Evolutionary conservation across 1,140 invertebrate species (phyloP), one percentile per base, ranked within the genome.

Genomic region (Drosophila teissieri): DNA sequence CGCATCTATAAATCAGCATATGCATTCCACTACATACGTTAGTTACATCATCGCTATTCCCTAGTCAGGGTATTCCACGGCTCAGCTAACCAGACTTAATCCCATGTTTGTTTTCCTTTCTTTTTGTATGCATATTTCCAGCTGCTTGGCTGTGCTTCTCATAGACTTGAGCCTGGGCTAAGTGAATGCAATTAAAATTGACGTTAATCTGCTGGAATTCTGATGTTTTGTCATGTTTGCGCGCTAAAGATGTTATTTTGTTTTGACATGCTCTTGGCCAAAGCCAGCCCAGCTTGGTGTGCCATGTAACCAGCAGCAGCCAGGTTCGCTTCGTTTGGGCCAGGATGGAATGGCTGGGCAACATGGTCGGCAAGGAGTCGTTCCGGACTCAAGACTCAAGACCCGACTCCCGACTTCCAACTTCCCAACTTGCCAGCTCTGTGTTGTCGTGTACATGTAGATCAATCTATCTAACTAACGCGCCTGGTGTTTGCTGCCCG

Each of bases 181-280:
- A 89, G 84, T 89, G 84, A 89, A 89, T 89, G 84, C 84, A 89
- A 89, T 89, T 89, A 89, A 89, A 89, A 89, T 89, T 89, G 84
- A 89, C 84, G 84, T 89, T 89, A 89, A 89, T 89, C 84, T 89
- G 77, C 85, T 89, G 84, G 80, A 89, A 89, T 89, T 89, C 85
- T 89, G 84, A 89, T 89, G 84, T 89, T 89, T 89, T 89, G 84
- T 89, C 84, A 89, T 89, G 84, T 89, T 89, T 89, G 84, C 85
- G 84, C 84, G 84, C 84, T 89, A 89, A 89, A 89, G 80, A 89
- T 89, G 84, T 89, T 89, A 89, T 89, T 89, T 89, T 89, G 80
- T 89, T 89, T 89, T 89, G 84, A 89, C 84, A 89, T 89, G 84
- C 84, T 84, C 84, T 89, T 83, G 83, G 79, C 68, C 68, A 57